phyloP scores from a whole-genome alignment of 2,797 vertebrate genomes.

The Gymnoscopelus braueri region DNA sequence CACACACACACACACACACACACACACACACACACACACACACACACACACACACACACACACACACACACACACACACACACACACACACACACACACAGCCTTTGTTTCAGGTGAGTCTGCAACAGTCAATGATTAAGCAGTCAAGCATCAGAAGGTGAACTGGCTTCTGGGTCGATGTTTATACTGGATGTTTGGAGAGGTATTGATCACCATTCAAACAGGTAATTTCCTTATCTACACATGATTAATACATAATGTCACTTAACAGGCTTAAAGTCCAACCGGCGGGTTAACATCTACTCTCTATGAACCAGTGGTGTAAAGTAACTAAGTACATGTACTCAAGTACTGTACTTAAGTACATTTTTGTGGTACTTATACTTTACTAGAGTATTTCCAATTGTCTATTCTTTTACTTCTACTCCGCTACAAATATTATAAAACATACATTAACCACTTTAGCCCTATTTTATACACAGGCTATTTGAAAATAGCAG shows the following conservation, averaged over 20 bases:
- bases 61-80: background rate
- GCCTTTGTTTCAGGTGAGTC: constrained; percentile 12
- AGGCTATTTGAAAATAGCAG: too few relatives aligned
- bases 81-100: background rate
- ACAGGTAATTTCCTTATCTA: constrained; percentile 52
- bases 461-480: too few relatives aligned
- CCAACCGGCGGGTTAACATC: too few relatives aligned
- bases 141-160: constrained; percentile 24
- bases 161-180: constrained; percentile 59
- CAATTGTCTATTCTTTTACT: too few relatives aligned
- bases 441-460: too few relatives aligned
- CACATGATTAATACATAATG: constrained; percentile 53
- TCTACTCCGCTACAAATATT: too few relatives aligned
- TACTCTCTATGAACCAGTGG: too few relatives aligned
- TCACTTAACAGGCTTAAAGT: too few relatives aligned
- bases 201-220: constrained; percentile 59
- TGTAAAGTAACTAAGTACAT: too few relatives aligned
- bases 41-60: background rate
- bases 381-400: too few relatives aligned
- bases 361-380: too few relatives aligned
- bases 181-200: constrained; percentile 49
- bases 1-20: background rate
- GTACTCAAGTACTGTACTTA: too few relatives aligned
- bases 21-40: background rate
- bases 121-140: constrained; percentile 57